Conservation (phyloP, 2,797 vertebrate genomes). For the Gymnodraco acuticeps region DNA sequence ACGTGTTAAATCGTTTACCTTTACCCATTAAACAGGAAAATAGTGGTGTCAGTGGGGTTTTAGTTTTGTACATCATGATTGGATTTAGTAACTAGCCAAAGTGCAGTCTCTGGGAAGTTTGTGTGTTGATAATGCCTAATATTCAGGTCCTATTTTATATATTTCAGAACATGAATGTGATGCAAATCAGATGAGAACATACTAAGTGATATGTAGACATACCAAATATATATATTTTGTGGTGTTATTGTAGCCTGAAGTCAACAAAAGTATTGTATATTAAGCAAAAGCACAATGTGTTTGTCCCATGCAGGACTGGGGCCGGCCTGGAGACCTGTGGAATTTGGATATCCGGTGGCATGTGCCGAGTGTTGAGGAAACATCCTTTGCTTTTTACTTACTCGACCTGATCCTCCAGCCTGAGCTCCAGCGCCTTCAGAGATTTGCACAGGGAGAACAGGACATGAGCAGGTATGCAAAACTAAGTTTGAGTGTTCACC, state of each 20-base stretch:
- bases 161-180: neutral
- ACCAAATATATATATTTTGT: neutral
- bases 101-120: neutral
- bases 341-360: conserved; percentile 96
- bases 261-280: neutral
- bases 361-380: conserved; percentile 91
- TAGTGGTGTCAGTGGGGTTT: too few relatives aligned
- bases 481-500: neutral
- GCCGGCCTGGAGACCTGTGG: conserved; percentile 94
- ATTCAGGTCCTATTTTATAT: neutral
- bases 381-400: conserved; percentile 89
- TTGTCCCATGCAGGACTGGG: conserved; percentile 90
- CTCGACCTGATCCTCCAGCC: conserved; percentile 95
- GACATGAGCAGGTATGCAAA: conserved; percentile 91
- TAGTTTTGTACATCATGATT: neutral
- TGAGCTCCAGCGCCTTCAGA: conserved; percentile 91
- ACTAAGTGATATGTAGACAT: neutral
- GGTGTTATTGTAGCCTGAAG: neutral
- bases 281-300: neutral
- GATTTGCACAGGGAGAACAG: conserved; percentile 87
- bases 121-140: neutral
- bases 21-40: neutral
- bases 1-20: neutral
- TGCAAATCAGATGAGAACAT: neutral
- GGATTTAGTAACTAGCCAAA: neutral